phyloP scores from a whole-genome alignment of 2,888 invertebrate species.

The Drosophila eohydei region DNA sequence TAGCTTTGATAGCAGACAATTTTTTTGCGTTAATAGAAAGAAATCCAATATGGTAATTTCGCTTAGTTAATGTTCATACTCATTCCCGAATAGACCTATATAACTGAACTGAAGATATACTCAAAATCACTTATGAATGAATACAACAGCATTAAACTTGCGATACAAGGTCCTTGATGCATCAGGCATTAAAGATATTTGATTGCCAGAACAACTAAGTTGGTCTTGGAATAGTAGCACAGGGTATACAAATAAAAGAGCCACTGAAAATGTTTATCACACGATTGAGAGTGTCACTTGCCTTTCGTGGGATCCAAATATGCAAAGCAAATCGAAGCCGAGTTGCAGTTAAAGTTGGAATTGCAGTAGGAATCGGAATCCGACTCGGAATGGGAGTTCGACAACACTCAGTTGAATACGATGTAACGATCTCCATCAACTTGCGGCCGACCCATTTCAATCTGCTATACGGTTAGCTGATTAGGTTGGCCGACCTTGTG shows the following conservation, averaged over 20 bases:
- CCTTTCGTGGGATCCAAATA: constrained; percentile 50
- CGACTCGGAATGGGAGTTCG: not conserved
- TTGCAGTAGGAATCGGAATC: not conserved
- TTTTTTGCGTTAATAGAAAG: no score
- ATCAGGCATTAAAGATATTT: not conserved
- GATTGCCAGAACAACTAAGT: not conserved
- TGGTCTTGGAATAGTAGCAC: not conserved
- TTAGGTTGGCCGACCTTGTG: constrained; percentile 49
- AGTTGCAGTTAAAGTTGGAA: not conserved
- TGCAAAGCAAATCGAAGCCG: constrained; percentile 14
- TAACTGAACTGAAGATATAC: no score
- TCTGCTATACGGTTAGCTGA: constrained; percentile 30
- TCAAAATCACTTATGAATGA: no score
- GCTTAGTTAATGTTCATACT: no score
- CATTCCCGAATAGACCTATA: no score
- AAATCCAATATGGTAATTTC: no score
- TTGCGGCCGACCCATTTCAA: not conserved
- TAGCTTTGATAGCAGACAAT: no score
- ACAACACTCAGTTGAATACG: constrained; percentile 46
- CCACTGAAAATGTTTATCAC: constrained; percentile 56
- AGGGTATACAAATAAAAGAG: constrained; percentile 26
- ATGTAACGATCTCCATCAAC: constrained; percentile 20
- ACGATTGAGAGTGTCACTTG: constrained; percentile 65
- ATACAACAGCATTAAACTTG: no score
- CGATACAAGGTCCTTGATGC: no score